Evolutionary conservation across 1,140 invertebrate species (phyloP), one percentile per base, ranked within the genome.

Genomic region (Oryctes rhinoceros): DNA sequence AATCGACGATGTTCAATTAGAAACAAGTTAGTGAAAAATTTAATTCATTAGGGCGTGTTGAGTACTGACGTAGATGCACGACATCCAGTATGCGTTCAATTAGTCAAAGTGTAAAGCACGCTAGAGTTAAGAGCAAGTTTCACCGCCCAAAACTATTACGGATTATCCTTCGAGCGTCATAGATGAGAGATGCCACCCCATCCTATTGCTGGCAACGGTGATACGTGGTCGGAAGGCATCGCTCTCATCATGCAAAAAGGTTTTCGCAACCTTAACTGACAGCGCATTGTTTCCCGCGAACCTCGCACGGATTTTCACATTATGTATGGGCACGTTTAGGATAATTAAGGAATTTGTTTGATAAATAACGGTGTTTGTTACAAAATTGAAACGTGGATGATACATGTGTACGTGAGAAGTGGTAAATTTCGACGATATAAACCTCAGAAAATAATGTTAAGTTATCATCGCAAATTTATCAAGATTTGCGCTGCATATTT

Each of bases 261-360:
- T 71, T 71, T 11, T 24, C 24, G 0, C 20, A 37, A 24, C 24
- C 4, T 24, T 71, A 62, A 18, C 15, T 62, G 15, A 62, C 53
- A 20, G 20, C 20, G 24, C 4, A 15, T 15, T 15, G 53, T 15
- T 6, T 59, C 18, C 13, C 6, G 15, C n/a, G 15, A 6, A 18
- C n/a, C 15, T 59, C 49, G 11, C 53, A n/a, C 4, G 4, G 65
- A 18, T 71, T 9, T 9, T 6, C 6, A 24, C 7, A 24, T 71
- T 71, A 71, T 71, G 65, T 71, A 37, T 10, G 65, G 65, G 65
- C 65, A 71, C 65, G 65, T 30, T 71, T 71, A 35, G 65, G 20
- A 71, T 71, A 71, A 71, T 71, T 71, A 71, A 37, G 65, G 65
- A 71, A 71, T 71, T 71, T 37, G 9, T 71, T 24, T 71, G 65